Evolutionary conservation across 2,797 vertebrate genomes (phyloP).

Genomic region (Taenioides sp.): DNA sequence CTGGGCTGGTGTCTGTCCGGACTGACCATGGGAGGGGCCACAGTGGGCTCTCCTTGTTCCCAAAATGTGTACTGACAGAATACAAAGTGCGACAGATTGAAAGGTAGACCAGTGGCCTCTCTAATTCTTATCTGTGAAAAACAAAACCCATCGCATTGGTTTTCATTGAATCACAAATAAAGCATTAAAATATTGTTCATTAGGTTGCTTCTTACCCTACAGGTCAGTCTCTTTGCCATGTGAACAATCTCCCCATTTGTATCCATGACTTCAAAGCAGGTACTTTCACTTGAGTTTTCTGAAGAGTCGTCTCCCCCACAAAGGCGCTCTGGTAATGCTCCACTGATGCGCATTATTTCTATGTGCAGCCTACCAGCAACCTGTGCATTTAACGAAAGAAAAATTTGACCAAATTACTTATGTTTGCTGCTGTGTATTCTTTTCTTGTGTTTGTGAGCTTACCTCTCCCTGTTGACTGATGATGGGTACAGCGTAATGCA

Average conservation of each 20-base stretch:
- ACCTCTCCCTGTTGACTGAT: constrained; percentile 99
- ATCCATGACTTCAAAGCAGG: constrained; percentile 90
- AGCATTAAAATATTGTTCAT: not conserved
- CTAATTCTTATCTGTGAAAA: constrained; percentile 88
- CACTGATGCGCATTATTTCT: constrained; percentile 91
- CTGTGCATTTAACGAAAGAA: constrained; percentile 60
- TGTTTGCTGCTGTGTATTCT: not conserved
- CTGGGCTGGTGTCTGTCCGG: constrained; percentile 87
- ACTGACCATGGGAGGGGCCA: constrained; percentile 93
- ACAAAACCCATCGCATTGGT: not conserved
- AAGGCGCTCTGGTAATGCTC: constrained; percentile 85
- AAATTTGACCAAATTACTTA: not conserved
- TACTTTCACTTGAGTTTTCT: constrained; percentile 96
- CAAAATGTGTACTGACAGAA: constrained; percentile 98
- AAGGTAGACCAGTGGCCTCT: constrained; percentile 92
- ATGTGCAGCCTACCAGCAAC: constrained; percentile 93
- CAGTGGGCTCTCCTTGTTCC: constrained; percentile 88
- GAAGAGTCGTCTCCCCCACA: constrained; percentile 92
- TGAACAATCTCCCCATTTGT: constrained; percentile 91
- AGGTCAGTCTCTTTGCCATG: constrained; percentile 89
- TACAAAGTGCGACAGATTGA: constrained; percentile 95
- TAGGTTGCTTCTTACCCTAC: constrained; percentile 78
- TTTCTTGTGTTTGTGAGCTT: constrained; percentile 20
- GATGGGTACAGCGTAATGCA: constrained; percentile 96
- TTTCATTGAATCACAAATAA: not conserved